These are phyloP conservation scores for Heterocephalus glaber DNA, from an alignment of 2,113 vertebrate genomes.

Conservation along the genomic window DNA sequence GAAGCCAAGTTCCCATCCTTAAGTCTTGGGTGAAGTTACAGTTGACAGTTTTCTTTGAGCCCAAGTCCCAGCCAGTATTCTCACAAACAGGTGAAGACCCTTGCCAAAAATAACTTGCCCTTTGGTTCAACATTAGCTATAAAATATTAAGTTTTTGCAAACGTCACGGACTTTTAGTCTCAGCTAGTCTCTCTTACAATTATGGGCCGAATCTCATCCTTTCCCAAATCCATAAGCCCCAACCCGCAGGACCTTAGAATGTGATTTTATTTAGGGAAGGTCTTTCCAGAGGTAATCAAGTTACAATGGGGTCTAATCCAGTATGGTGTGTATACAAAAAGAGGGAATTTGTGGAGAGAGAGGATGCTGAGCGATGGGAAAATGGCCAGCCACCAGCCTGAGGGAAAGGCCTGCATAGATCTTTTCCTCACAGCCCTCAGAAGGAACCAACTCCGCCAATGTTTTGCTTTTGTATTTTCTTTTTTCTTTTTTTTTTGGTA, in stretches of 20 bases:
- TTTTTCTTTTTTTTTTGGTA: no score
- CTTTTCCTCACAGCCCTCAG: background rate
- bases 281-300: background rate
- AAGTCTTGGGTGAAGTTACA: constrained; percentile 9
- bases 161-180: background rate
- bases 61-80: background rate
- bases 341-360: background rate
- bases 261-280: background rate
- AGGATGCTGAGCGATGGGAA: background rate
- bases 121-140: constrained; percentile 29
- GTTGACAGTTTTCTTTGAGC: constrained; percentile 35
- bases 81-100: background rate
- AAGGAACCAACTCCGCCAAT: background rate
- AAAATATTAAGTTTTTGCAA: constrained; percentile 23
- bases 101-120: constrained; percentile 31
- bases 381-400: background rate
- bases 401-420: background rate
- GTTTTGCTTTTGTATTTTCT: no score
- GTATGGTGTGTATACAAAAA: background rate
- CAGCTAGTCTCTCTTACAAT: background rate
- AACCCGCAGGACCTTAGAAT: background rate
- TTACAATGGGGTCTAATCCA: background rate
- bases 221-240: background rate
- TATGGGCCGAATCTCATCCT: background rate
- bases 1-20: background rate